These are phyloP conservation scores for Aldabrachelys gigantea DNA, from an alignment of 2,113 vertebrate genomes.

Conservation along the genomic window DNA sequence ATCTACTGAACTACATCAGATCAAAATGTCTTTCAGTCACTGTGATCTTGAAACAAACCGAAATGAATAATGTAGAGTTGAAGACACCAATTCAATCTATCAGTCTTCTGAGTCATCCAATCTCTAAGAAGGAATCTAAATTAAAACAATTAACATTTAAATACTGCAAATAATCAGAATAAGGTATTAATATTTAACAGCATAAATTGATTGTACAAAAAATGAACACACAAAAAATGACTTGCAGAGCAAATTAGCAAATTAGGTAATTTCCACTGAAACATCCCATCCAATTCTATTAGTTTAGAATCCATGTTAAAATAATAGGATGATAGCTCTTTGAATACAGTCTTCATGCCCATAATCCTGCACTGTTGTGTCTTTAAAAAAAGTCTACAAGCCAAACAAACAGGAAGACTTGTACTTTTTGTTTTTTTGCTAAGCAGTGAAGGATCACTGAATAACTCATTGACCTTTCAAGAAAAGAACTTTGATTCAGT, in stretches of 20 bases:
- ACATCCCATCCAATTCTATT: neutral
- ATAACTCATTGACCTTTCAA: constrained; percentile 64
- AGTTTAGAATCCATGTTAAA: neutral
- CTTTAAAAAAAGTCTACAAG: constrained; percentile 40
- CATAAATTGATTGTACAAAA: neutral
- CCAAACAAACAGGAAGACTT: constrained; percentile 53
- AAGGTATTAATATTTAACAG: neutral
- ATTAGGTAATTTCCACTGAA: neutral
- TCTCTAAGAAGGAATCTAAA: neutral
- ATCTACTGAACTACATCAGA: neutral
- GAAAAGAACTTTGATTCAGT: constrained; percentile 36
- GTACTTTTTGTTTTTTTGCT: neutral
- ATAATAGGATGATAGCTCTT: neutral
- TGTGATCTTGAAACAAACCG: neutral
- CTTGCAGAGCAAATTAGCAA: neutral
- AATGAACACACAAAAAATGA: neutral
- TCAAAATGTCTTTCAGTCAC: neutral
- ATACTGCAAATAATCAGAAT: neutral
- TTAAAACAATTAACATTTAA: constrained; percentile 3
- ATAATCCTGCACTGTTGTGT: neutral
- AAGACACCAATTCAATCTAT: neutral
- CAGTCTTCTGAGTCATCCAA: neutral
- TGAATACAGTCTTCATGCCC: constrained; percentile 25
- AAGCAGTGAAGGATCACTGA: constrained; percentile 39
- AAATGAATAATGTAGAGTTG: neutral